Conservation (phyloP, 2,797 vertebrate genomes). For the Carapus acus region DNA sequence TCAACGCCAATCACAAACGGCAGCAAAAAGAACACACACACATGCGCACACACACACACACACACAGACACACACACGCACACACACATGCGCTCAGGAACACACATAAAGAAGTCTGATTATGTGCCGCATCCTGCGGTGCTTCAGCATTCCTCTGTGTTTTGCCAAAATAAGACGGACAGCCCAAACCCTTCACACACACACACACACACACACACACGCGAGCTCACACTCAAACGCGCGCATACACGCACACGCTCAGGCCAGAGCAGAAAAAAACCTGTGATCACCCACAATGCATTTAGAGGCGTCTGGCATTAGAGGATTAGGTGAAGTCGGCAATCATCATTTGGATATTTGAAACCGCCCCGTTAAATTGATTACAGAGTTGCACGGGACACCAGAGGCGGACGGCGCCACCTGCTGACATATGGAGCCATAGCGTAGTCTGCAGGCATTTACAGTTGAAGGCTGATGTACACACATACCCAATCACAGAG, state of each 20-base stretch:
- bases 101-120: conserved; percentile 64
- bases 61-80: conserved; percentile 1
- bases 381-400: conserved; percentile 67
- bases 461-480: not conserved
- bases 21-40: conserved; percentile 47
- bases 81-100: conserved; percentile 31
- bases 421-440: conserved; percentile 63
- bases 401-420: conserved; percentile 63
- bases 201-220: conserved; percentile 34
- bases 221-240: conserved; percentile 38
- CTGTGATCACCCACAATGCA: conserved; percentile 59
- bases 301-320: conserved; percentile 73
- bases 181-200: conserved; percentile 31
- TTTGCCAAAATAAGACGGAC: conserved; percentile 65
- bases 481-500: conserved; percentile 4
- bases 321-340: conserved; percentile 75
- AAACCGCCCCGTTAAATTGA: conserved; percentile 77
- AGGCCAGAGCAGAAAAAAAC: conserved; percentile 42
- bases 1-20: conserved; percentile 75
- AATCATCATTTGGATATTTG: conserved; percentile 79
- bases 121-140: conserved; percentile 62
- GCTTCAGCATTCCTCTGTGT: conserved; percentile 63
- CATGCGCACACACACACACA: conserved; percentile 10
- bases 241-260: conserved; percentile 34
- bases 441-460: not conserved